Evolutionary conservation across 64 coral and sea anemone genomes (phyloP).

Genomic region (Orbicella faveolata): DNA sequence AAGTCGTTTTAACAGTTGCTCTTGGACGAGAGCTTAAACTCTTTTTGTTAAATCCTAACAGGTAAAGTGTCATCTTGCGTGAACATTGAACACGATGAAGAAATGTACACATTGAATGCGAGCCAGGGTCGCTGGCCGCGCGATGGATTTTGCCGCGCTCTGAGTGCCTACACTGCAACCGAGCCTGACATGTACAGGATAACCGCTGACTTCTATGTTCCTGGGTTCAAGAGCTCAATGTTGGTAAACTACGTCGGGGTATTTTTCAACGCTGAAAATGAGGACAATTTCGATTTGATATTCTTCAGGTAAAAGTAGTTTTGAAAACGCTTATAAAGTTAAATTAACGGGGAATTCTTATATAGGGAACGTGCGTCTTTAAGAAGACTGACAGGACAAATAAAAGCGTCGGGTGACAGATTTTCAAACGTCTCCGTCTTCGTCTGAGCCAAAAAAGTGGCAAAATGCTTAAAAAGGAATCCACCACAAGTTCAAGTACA

Average conservation of each 20-base stretch:
- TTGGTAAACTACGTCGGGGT: slow-evolving; percentile 1
- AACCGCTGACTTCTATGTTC: slow-evolving; percentile 6
- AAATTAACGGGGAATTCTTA: no score
- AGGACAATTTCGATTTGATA: slow-evolving; percentile 14
- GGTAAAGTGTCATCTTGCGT: slow-evolving; percentile 12
- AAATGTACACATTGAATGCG: slow-evolving; percentile 7
- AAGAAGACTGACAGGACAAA: no score
- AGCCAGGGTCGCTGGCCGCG: neutral
- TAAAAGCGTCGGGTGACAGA: no score
- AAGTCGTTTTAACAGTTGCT: no score
- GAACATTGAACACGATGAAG: neutral
- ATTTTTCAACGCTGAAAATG: slow-evolving; percentile 11
- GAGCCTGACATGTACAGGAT: slow-evolving; percentile 15
- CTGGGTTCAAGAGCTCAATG: neutral
- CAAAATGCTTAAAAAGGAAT: no score
- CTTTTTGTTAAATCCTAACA: neutral
- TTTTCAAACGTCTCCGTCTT: no score
- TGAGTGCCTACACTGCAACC: neutral
- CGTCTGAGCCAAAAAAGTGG: no score
- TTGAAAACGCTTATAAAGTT: neutral
- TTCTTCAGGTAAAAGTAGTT: neutral
- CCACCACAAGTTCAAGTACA: no score
- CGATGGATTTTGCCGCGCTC: neutral
- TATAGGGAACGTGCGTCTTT: no score
- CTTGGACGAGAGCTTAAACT: neutral